Percentiles rank a stretch among this genome's conserved stretches.
phyloP scores from a whole-genome alignment of 1,140 invertebrate species.

The Bicyclus anynana region DNA sequence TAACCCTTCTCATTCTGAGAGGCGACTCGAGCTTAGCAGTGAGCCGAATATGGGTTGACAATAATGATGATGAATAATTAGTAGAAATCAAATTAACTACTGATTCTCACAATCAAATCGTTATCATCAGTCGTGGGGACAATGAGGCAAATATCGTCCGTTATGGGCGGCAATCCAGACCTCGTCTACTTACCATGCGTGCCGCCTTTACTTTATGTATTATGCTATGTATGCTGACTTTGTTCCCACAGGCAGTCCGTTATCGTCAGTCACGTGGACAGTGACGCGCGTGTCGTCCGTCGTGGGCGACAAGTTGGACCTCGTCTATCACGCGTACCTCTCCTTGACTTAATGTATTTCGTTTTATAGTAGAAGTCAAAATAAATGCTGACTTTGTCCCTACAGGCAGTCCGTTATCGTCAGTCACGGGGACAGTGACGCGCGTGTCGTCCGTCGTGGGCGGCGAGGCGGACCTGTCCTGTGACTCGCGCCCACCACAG shows the following conservation, averaged over 20 bases:
- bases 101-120: constrained; percentile 36
- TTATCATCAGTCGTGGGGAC: constrained; percentile 41
- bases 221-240: neutral
- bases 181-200: too few relatives aligned
- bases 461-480: constrained; percentile 75
- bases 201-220: neutral
- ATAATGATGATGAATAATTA: too few relatives aligned
- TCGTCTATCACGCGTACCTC: too few relatives aligned
- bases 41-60: too few relatives aligned
- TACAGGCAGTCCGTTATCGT: constrained; percentile 40
- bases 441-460: constrained; percentile 70
- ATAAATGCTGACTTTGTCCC: constrained; percentile 1
- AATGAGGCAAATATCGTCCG: constrained; percentile 53
- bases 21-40: too few relatives aligned
- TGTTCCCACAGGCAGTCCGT: constrained; percentile 34
- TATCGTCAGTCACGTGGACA: constrained; percentile 41
- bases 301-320: constrained; percentile 73
- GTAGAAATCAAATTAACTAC: too few relatives aligned
- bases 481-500: constrained; percentile 75
- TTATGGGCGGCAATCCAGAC: constrained; percentile 74
- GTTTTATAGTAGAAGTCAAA: neutral
- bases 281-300: constrained; percentile 61
- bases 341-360: neutral
- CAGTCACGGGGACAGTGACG: constrained; percentile 45
- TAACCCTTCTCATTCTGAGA: too few relatives aligned